phyloP scores from a whole-genome alignment of 2,888 invertebrate genomes.

The Galerucella calmariensis region DNA sequence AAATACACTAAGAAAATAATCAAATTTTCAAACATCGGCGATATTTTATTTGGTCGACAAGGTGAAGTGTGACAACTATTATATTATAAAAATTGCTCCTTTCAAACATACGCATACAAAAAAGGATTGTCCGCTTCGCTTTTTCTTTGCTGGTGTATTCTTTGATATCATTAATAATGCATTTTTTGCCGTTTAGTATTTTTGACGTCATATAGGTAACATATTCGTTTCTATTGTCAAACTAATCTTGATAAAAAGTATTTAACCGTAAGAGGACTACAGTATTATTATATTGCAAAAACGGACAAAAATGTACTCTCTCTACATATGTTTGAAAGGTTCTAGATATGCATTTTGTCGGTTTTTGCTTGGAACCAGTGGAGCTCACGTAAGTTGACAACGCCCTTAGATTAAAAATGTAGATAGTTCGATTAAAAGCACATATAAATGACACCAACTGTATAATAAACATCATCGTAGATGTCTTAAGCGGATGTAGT shows the following conservation, averaged over 20 bases:
- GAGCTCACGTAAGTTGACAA: conserved; percentile 5
- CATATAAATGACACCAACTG: conserved; percentile 6
- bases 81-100: too few species aligned
- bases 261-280: not conserved
- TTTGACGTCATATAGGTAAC: not conserved
- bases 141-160: not conserved
- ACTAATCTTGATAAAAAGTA: not conserved
- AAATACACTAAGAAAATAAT: too few species aligned
- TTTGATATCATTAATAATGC: not conserved
- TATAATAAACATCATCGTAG: conserved; percentile 4
- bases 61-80: too few species aligned
- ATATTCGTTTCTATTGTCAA: not conserved
- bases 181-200: not conserved
- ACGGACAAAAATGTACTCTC: not conserved
- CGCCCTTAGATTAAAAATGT: conserved; percentile 5
- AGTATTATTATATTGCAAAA: not conserved
- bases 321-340: not conserved
- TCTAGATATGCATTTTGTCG: not conserved
- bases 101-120: too few species aligned
- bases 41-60: too few species aligned
- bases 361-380: not conserved
- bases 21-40: too few species aligned
- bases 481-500: conserved; percentile 4
- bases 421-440: conserved; percentile 5
- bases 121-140: too few species aligned